These are phyloP conservation scores for Phylloscopus whistleri DNA, from an alignment of 2,113 vertebrate species.

Conservation along the genomic window DNA sequence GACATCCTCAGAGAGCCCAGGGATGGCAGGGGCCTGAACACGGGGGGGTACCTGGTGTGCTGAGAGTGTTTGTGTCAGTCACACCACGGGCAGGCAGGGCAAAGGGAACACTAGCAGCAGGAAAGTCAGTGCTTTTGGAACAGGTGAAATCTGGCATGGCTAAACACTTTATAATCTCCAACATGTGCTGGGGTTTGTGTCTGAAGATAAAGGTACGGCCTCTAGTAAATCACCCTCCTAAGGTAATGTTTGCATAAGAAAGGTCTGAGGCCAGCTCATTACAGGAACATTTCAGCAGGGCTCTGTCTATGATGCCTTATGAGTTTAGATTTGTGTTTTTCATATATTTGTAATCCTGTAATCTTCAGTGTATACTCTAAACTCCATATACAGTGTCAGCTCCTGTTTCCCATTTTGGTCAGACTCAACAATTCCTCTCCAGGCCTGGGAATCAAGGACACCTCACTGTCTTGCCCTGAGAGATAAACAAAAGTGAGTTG, in stretches of 20 bases:
- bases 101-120: background rate
- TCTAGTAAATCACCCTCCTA: background rate
- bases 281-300: background rate
- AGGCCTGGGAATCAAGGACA: background rate
- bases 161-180: background rate
- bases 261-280: background rate
- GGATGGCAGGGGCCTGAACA: background rate
- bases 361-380: background rate
- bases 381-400: background rate
- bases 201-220: background rate
- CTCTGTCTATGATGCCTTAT: background rate
- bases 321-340: background rate
- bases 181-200: background rate
- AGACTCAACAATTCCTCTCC: background rate
- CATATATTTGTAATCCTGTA: background rate
- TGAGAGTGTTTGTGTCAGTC: background rate
- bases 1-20: background rate
- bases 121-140: background rate
- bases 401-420: background rate
- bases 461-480: rapidly evolving
- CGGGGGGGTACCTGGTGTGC: rapidly evolving
- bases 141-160: background rate
- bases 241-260: background rate
- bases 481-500: background rate
- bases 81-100: background rate